Percentiles rank a stretch among this genome's conserved stretches.
These are phyloP conservation scores for Eupithecia dodoneata DNA, from an alignment of 2,888 invertebrate genomes.

Conservation along the genomic window DNA sequence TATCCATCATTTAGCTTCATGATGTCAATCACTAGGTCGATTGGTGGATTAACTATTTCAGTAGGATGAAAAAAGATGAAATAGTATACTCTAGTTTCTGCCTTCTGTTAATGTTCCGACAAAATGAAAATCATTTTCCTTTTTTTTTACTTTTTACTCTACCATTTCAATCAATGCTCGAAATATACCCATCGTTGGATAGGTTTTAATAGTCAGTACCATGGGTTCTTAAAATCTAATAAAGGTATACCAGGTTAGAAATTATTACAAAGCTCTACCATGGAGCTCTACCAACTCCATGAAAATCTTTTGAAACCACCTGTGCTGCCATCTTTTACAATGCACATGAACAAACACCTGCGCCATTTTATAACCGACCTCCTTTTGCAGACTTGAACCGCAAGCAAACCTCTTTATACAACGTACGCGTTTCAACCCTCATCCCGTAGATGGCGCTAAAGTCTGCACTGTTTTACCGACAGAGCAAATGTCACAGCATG, in stretches of 20 bases:
- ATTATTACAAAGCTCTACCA: neutral
- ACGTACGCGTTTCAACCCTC: neutral
- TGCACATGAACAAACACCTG: slow-evolving; percentile 32
- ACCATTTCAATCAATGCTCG: neutral
- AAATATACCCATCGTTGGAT: neutral
- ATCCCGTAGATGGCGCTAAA: slow-evolving; percentile 56
- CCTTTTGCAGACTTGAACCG: neutral
- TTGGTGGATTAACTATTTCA: too few species aligned
- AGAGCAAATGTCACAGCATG: slow-evolving; percentile 63
- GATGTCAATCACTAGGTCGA: neutral
- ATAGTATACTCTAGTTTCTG: neutral
- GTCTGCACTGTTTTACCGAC: slow-evolving; percentile 62
- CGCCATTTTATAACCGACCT: neutral
- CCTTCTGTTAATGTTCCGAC: too few species aligned
- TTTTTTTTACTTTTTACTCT: neutral
- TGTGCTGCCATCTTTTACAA: slow-evolving; percentile 26
- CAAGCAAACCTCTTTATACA: neutral
- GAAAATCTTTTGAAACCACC: neutral
- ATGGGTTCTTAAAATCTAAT: too few species aligned
- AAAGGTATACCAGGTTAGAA: too few species aligned
- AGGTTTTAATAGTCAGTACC: neutral
- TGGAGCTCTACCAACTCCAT: slow-evolving; percentile 15
- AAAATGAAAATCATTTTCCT: too few species aligned
- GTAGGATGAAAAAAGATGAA: neutral
- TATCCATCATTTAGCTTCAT: neutral